Conservation (phyloP, 2,888 invertebrate species). For the Amblyjoppa fuscipennis region DNA sequence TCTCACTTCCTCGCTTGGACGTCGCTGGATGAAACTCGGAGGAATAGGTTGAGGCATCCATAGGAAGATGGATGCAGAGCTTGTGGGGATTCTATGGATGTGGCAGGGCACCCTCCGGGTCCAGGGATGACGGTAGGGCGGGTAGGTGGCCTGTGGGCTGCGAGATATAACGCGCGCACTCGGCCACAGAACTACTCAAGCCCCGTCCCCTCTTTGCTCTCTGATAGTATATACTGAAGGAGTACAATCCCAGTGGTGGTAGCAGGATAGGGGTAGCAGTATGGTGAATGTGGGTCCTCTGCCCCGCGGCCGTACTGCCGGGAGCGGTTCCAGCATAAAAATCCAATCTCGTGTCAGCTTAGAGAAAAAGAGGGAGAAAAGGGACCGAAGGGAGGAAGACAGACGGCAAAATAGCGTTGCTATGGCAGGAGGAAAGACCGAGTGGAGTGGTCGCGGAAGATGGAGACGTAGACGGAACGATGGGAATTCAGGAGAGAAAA, state of each 20-base stretch:
- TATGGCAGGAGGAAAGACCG: conserved; percentile 31
- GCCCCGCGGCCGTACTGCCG: conserved; percentile 66
- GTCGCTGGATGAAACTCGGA: conserved; percentile 11
- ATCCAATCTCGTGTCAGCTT: conserved; percentile 76
- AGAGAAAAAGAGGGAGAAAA: conserved; percentile 56
- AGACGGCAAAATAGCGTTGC: conserved; percentile 39
- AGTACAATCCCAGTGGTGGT: conserved; percentile 31
- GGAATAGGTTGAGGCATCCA: conserved; percentile 33
- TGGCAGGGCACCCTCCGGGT: conserved; percentile 21
- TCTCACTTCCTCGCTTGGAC: conserved; percentile 38
- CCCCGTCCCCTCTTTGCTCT: conserved; percentile 18
- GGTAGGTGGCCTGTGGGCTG: conserved; percentile 20
- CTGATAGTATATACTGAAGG: conserved; percentile 9
- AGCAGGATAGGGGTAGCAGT: conserved; percentile 49
- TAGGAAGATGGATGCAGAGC: conserved; percentile 33
- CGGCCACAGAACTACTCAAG: conserved; percentile 36
- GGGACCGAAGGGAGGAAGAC: conserved; percentile 45
- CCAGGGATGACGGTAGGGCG: conserved; percentile 4
- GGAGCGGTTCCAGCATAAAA: conserved; percentile 74
- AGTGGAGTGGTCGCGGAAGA: conserved; percentile 43
- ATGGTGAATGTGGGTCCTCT: conserved; percentile 61
- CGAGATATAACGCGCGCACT: conserved; percentile 31
- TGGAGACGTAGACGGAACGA: conserved; percentile 40
- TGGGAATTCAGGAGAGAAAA: conserved; percentile 32
- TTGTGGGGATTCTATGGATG: conserved; percentile 38